Evolutionary conservation across 2,113 vertebrate species (phyloP).

Genomic region (Pachypanchax playfairii): DNA sequence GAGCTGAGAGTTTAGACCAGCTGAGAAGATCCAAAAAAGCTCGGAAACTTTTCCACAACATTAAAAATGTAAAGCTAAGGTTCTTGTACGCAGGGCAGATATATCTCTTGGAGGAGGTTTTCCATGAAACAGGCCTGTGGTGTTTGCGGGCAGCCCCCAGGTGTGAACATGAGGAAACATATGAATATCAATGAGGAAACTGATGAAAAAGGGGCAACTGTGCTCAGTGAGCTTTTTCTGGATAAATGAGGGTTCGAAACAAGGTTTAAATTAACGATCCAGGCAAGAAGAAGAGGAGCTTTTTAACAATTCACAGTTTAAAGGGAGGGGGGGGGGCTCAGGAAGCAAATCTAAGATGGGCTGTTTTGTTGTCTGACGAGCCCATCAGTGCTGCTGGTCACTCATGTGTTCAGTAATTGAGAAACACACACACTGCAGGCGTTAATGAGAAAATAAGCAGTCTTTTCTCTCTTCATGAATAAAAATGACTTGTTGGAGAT

Average conservation of each 20-base stretch:
- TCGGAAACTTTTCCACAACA: not conserved
- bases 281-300: slow-evolving; percentile 8
- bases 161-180: slow-evolving; percentile 44
- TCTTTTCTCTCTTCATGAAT: slow-evolving; percentile 56
- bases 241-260: slow-evolving; percentile 55
- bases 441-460: slow-evolving; percentile 67
- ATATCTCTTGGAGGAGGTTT: not conserved
- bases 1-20: not conserved
- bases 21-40: slow-evolving; percentile 2
- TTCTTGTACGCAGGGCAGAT: slow-evolving; percentile 1
- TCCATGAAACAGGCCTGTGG: not conserved
- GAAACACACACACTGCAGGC: slow-evolving; percentile 50
- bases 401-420: slow-evolving; percentile 67
- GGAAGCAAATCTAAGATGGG: slow-evolving; percentile 31
- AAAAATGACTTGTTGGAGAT: slow-evolving; percentile 59
- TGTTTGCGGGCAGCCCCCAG: slow-evolving; percentile 44
- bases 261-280: slow-evolving; percentile 57
- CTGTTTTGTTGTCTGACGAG: slow-evolving; percentile 47
- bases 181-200: slow-evolving; percentile 61
- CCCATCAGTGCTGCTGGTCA: slow-evolving; percentile 61
- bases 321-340: no score
- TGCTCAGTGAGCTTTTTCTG: slow-evolving; percentile 39
- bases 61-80: slow-evolving; percentile 6
- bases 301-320: slow-evolving; percentile 29
- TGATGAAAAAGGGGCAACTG: slow-evolving; percentile 37